These are phyloP conservation scores for Columba guinea DNA, from an alignment of 2,797 vertebrate species.

Conservation along the genomic window DNA sequence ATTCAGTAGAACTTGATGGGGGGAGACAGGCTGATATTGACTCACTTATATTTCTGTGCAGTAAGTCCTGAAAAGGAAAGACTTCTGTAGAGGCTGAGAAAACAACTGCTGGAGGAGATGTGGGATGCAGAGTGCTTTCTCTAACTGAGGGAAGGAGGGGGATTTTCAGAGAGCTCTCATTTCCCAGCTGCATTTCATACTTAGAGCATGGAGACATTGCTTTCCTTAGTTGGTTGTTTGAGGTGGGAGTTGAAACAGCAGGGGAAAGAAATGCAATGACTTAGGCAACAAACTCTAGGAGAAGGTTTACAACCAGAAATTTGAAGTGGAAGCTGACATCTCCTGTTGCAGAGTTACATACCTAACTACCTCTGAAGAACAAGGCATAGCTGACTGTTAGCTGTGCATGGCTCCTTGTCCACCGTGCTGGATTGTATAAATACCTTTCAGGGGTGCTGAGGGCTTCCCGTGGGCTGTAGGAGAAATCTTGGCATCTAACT, in stretches of 20 bases:
- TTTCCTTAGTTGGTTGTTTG: background rate
- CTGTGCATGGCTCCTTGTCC: background rate
- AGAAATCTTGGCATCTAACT: background rate
- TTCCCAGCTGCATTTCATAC: background rate
- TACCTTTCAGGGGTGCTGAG: background rate
- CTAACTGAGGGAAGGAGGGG: accelerated
- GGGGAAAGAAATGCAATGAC: background rate
- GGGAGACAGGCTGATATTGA: background rate
- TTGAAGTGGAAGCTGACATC: background rate
- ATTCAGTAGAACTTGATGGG: background rate
- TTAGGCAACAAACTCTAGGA: background rate
- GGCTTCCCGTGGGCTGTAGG: background rate
- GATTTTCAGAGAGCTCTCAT: background rate
- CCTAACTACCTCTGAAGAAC: background rate
- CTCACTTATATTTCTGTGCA: background rate
- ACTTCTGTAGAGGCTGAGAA: background rate
- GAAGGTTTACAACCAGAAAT: background rate
- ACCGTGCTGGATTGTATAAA: background rate
- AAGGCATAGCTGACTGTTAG: background rate
- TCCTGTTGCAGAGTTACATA: background rate
- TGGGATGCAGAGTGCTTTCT: background rate
- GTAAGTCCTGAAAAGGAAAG: background rate
- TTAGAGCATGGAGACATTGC: background rate
- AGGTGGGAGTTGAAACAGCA: background rate
- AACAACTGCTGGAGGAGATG: background rate